A percentile compares a stretch with the other conserved stretches of the same genome.
Conservation (phyloP, 2,113 vertebrate genomes). For the Psephotus haematonotus region DNA sequence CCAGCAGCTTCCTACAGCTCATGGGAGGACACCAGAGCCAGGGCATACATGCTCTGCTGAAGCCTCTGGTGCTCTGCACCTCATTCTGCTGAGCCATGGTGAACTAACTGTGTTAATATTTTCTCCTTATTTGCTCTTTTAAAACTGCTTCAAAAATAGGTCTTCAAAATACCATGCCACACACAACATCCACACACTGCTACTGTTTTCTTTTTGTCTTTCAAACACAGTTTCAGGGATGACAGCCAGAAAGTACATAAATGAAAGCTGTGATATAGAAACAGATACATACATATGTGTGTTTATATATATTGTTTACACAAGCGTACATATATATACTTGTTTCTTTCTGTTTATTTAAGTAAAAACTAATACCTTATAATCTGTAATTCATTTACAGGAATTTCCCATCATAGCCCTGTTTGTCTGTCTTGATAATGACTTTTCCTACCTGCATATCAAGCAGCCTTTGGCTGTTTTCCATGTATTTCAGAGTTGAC, state of each 20-base stretch:
- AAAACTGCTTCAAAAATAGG: neutral
- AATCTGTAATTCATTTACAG: neutral
- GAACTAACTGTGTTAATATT: neutral
- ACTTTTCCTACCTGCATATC: neutral
- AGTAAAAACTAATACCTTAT: neutral
- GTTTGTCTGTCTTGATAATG: neutral
- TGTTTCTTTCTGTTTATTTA: neutral
- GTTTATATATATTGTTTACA: neutral
- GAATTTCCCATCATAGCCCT: neutral
- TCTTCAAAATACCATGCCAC: neutral
- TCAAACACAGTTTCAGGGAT: neutral
- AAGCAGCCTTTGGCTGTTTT: neutral
- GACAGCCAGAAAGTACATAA: neutral
- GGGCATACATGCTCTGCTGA: fast-evolving
- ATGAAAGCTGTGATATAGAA: neutral
- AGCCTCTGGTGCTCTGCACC: neutral
- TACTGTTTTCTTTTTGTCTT: neutral
- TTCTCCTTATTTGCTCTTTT: neutral
- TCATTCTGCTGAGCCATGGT: neutral
- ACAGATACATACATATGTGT: fast-evolving
- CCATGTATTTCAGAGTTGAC: neutral
- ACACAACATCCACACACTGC: neutral
- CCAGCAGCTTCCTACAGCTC: neutral
- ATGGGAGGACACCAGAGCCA: fast-evolving
- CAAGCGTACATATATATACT: neutral